Conservation (phyloP, 2,113 vertebrate species). For the Perca flavescens region DNA sequence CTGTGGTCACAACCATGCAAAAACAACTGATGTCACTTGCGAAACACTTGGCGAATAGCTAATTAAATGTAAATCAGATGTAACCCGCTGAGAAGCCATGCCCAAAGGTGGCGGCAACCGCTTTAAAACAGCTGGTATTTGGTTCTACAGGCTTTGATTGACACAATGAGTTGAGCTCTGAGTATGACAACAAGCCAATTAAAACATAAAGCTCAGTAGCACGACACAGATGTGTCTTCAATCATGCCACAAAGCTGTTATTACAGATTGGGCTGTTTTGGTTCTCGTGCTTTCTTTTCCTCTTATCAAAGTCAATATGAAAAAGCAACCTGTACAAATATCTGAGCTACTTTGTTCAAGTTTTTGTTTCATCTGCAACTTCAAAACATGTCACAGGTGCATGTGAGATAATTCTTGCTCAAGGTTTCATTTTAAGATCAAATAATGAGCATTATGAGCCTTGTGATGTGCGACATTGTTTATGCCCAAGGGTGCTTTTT, state of each 20-base stretch:
- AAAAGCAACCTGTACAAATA: slow-evolving; percentile 77
- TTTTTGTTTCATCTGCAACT: slow-evolving; percentile 66
- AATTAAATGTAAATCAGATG: slow-evolving; percentile 66
- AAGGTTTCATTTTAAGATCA: slow-evolving; percentile 49
- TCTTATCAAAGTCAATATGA: slow-evolving; percentile 62
- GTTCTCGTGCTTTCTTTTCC: slow-evolving; percentile 50
- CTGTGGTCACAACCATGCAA: not conserved
- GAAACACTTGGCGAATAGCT: slow-evolving; percentile 23
- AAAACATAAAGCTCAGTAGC: slow-evolving; percentile 68
- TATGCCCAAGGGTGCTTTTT: slow-evolving; percentile 22
- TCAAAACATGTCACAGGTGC: slow-evolving; percentile 70
- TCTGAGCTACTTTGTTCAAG: slow-evolving; percentile 53
- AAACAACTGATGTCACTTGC: slow-evolving; percentile 45
- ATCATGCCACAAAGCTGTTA: slow-evolving; percentile 69
- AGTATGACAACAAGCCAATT: slow-evolving; percentile 70
- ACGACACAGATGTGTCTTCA: slow-evolving; percentile 76
- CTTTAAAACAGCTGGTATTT: slow-evolving; percentile 65
- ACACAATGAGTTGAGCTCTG: slow-evolving; percentile 53
- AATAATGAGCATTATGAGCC: slow-evolving; percentile 36
- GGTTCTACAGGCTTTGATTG: slow-evolving; percentile 55
- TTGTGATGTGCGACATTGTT: slow-evolving; percentile 27
- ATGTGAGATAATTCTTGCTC: slow-evolving; percentile 40
- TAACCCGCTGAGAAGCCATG: slow-evolving; percentile 42
- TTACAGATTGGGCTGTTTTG: slow-evolving; percentile 76
- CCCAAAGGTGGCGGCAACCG: slow-evolving; percentile 46